Evolutionary conservation across 2,888 invertebrate species (phyloP), one percentile per base, ranked within the genome.

Genomic region (Tipula unca): DNA sequence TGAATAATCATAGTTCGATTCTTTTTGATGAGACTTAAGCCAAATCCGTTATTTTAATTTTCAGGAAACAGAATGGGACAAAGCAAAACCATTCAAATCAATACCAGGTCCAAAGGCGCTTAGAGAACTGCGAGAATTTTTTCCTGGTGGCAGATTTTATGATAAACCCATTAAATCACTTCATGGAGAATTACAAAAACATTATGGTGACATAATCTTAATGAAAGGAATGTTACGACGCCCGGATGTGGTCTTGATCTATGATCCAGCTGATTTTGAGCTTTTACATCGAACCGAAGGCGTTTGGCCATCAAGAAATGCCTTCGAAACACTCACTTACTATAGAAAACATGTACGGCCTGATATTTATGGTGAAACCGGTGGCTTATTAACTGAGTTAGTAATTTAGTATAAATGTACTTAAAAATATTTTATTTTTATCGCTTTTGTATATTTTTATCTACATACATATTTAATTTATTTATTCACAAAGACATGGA

Each of bases 1-100:
- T 88, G 93, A 95, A 32, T 32, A 32, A 32, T 32, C 6, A 1
- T 1, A 32, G 3, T 32, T 32, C n/a, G 32, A 2, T 87, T 94
- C 92, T 86, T 93, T 90, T 17, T 93, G 93, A 39, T 10, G 1
- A 39, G 39, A 13, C 10, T 8, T 39, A 39, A 39, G 6, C 17
- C 3, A 48, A 48, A 17, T 69, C 10, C n/a, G n/a, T n/a, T n/a
- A 3, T 25, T 69, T 69, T 20, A 69, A n/a, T 69, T 48, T n/a
- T 48, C 8, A 48, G 48, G 17, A 14, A 25, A 0, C 20, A 25
- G 69, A 69, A 20, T 82, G 82, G 82, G 39, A 86, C 0, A 85
- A 82, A 48, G 82, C 85, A n/a, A 36, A 29, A 32, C 85, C 86
- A 29, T 86, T 85, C 14, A 32, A 86, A 6, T 8, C 83, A 25